Evolutionary conservation across 2,113 vertebrate genomes (phyloP).

Genomic region (Notarius quadriscutis): DNA sequence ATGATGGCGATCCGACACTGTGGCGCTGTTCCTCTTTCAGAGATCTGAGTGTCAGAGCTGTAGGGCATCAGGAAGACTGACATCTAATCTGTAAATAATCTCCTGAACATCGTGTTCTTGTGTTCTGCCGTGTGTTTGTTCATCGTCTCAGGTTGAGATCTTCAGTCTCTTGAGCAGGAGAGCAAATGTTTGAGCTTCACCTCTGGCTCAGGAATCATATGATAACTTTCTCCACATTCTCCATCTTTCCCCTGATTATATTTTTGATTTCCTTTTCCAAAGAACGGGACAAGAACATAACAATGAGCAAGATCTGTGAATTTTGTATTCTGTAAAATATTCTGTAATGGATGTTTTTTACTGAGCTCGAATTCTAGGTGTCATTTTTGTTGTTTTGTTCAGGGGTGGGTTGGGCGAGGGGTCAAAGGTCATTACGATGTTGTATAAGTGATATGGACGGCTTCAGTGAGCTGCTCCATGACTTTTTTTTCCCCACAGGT

Average conservation of each 20-base stretch:
- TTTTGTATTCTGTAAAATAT: slow-evolving; percentile 72
- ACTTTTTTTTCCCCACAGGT: slow-evolving; percentile 65
- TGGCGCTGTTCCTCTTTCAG: neutral
- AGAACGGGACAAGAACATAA: slow-evolving; percentile 55
- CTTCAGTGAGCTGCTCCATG: slow-evolving; percentile 63
- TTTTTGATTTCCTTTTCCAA: slow-evolving; percentile 60
- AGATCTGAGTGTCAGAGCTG: neutral
- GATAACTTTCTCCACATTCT: slow-evolving; percentile 25
- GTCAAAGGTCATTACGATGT: neutral
- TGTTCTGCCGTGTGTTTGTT: neutral
- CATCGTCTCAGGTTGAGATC: too few relatives aligned
- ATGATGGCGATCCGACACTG: too few relatives aligned
- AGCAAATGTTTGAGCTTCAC: slow-evolving; percentile 57
- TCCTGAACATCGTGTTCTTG: neutral
- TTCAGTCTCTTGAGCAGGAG: slow-evolving; percentile 63
- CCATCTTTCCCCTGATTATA: slow-evolving; percentile 30
- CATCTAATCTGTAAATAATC: neutral
- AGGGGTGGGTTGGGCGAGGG: neutral
- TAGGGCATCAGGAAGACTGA: neutral
- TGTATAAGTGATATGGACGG: slow-evolving; percentile 52
- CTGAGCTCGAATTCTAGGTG: slow-evolving; percentile 71
- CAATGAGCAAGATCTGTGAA: slow-evolving; percentile 74
- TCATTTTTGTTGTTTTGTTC: slow-evolving; percentile 44
- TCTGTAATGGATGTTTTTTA: slow-evolving; percentile 71
- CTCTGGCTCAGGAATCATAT: slow-evolving; percentile 46